Evolutionary conservation across 2,888 invertebrate species (phyloP), one percentile per base, ranked within the genome.

Genomic region (Xylophagus ater): DNA sequence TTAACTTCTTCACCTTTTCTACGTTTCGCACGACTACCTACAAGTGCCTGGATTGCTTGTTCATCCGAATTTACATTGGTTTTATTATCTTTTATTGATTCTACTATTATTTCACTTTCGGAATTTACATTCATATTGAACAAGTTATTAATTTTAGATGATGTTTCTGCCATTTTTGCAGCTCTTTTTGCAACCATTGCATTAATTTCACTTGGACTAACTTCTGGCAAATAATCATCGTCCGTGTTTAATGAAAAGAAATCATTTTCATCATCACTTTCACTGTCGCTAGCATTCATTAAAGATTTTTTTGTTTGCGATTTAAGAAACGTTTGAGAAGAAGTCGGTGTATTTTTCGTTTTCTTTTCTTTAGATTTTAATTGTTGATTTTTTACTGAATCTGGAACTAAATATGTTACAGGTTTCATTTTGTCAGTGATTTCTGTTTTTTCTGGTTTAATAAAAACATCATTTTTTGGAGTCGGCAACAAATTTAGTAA

Each of bases 401-500:
- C 63, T 1, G 72, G 72, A 26, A 70, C 53, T 25, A 71, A 53
- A 24, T 44, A 36, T 39, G 54, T 57, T 6, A 43, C 42, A 14
- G 43, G 24, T 24, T 42, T 38, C n/a, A n/a, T n/a, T n/a, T n/a
- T n/a, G n/a, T n/a, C n/a, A 8, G 40, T 40, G 4, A 28, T 24
- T 23, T 76, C 12, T 79, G 80, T 46, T 73, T 71, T 23, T 79
- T 80, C 20, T 79, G 31, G 17, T 0, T 47, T 34, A 41, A 60
- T 60, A 30, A 9, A 26, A 26, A 63, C 40, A 18, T 50, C 60
- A 52, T 68, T 66, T 61, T 70, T 76, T 10, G 85, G 84, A 49
- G 74, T 72, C 7, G 84, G 85, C 28, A 86, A 59, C 29, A 84
- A 63, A 40, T 76, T 71, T 31, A 85, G 69, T 8, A 86, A 61